A percentile compares a stretch with the other conserved stretches of the same genome.
Evolutionary conservation across 2,797 vertebrate species (phyloP).

Genomic region (Miichthys miiuy): DNA sequence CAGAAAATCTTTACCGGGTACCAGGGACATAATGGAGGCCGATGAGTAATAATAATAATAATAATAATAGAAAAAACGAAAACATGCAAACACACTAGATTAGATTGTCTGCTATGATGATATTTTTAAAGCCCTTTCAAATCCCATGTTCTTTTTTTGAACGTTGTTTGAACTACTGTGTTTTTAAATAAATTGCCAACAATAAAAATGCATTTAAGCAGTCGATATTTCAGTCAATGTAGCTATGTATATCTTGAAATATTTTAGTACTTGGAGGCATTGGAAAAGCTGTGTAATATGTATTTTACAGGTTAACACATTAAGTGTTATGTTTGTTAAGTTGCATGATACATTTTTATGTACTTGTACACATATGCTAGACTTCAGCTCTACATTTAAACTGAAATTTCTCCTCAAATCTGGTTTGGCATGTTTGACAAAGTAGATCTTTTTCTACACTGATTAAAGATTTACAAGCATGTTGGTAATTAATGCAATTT

Average conservation of each 20-base stretch:
- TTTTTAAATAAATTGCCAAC: slow-evolving; percentile 10
- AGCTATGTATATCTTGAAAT: not conserved
- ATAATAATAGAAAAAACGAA: slow-evolving; percentile 11
- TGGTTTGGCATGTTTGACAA: slow-evolving; percentile 61
- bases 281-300: not conserved
- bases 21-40: slow-evolving; percentile 44
- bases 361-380: slow-evolving; percentile 3
- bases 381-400: slow-evolving; percentile 50
- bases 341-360: not conserved
- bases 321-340: not conserved
- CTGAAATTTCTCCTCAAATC: slow-evolving; percentile 54
- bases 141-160: slow-evolving; percentile 36
- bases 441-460: slow-evolving; percentile 49
- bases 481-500: slow-evolving; percentile 78
- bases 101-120: slow-evolving; percentile 38
- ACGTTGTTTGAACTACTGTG: slow-evolving; percentile 7
- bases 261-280: not conserved
- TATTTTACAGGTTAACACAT: not conserved
- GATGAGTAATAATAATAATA: slow-evolving; percentile 33
- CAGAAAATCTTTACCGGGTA: slow-evolving; percentile 61
- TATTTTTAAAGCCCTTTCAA: slow-evolving; percentile 44
- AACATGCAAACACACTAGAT: slow-evolving; percentile 38
- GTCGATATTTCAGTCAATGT: not conserved
- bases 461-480: slow-evolving; percentile 78
- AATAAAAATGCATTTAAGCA: slow-evolving; percentile 5